phyloP scores from a whole-genome alignment of 2,797 vertebrate genomes.

The Lacerta bilineata region DNA sequence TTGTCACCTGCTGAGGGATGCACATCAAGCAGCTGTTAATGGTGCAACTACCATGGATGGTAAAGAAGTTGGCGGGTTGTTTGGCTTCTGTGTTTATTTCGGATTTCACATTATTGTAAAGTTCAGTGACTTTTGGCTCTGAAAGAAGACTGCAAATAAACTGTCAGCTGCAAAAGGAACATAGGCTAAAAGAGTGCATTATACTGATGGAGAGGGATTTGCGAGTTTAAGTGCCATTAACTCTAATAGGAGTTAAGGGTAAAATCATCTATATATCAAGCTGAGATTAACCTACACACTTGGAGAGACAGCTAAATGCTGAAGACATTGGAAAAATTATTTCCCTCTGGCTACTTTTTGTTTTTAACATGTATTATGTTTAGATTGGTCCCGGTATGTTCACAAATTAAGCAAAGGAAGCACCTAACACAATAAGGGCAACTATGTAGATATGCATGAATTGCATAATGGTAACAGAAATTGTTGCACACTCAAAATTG shows the following conservation, averaged over 20 bases:
- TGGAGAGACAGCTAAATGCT: not conserved
- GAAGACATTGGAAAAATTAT: not conserved
- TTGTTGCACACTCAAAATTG: not conserved
- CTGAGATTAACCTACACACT: not conserved
- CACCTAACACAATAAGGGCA: not conserved
- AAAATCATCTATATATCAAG: constrained; percentile 2
- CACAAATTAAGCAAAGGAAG: constrained; percentile 32
- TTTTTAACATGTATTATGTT: not conserved
- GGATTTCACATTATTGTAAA: not conserved
- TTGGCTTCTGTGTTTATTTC: not conserved
- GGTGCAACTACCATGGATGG: not conserved
- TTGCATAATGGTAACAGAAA: not conserved
- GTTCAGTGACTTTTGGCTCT: not conserved
- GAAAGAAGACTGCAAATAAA: not conserved
- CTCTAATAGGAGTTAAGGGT: not conserved
- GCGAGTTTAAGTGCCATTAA: constrained; percentile 38
- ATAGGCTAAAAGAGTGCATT: not conserved
- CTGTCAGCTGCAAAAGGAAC: not conserved
- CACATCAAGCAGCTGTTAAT: not conserved
- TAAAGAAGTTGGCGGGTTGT: not conserved
- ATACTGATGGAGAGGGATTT: constrained; percentile 33
- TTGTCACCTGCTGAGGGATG: not conserved
- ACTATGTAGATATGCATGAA: not conserved
- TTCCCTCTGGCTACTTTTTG: not conserved
- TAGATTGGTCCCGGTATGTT: not conserved